Percentiles rank a stretch among this genome's conserved stretches.
Evolutionary conservation across 2,888 invertebrate species (phyloP).

Genomic region (Pardosa pseudoannulata): DNA sequence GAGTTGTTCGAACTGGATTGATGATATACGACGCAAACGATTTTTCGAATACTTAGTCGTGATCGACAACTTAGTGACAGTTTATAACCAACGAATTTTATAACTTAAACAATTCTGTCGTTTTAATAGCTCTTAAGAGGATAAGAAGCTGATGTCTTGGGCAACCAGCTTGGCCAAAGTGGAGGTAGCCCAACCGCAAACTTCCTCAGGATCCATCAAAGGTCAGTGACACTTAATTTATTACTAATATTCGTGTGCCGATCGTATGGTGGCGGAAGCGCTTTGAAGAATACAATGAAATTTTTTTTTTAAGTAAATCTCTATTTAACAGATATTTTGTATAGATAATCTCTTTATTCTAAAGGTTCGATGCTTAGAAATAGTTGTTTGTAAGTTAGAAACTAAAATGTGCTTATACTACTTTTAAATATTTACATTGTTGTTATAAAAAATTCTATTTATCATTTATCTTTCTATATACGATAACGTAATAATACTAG

Average conservation of each 20-base stretch:
- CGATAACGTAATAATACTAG: no score
- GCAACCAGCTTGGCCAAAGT: slow-evolving; percentile 73
- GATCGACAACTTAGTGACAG: slow-evolving; percentile 1
- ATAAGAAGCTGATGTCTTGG: slow-evolving; percentile 73
- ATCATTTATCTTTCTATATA: no score
- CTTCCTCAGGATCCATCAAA: slow-evolving; percentile 74
- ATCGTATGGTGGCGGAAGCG: neutral
- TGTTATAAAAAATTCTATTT: no score
- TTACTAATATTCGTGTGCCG: neutral
- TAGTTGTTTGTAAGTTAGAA: no score
- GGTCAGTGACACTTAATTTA: slow-evolving; percentile 60
- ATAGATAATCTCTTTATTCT: no score
- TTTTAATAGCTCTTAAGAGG: slow-evolving; percentile 51
- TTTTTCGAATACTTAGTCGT: neutral
- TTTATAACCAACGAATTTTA: neutral
- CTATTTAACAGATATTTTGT: no score
- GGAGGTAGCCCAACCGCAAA: slow-evolving; percentile 74
- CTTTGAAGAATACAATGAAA: neutral
- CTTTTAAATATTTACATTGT: no score
- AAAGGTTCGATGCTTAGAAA: no score
- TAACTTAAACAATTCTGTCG: slow-evolving; percentile 16
- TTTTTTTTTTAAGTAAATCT: no score
- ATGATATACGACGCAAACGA: neutral
- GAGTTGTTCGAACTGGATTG: neutral
- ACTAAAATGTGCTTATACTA: no score